Evolutionary conservation across 2,797 vertebrate species (phyloP).

Genomic region (Pteropus rufus): DNA sequence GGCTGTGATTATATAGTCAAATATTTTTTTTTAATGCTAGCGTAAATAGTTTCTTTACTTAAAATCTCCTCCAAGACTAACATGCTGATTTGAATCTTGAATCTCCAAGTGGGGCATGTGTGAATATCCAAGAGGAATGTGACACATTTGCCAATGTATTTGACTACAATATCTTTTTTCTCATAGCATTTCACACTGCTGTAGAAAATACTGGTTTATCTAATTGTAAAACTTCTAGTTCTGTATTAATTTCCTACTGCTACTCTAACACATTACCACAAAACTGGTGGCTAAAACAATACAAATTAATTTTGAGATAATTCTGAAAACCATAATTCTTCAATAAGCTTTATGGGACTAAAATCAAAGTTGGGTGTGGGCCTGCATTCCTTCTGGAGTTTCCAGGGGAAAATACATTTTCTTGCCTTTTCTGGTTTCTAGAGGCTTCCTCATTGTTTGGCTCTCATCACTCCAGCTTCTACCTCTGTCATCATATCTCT

Average conservation of each 20-base stretch:
- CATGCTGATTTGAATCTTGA: background rate
- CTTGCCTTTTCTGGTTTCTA: too few species aligned
- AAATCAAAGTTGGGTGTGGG: background rate
- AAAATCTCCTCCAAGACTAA: background rate
- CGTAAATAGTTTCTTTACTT: background rate
- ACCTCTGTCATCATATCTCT: background rate
- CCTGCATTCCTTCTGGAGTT: rapidly evolving
- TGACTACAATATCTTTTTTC: background rate
- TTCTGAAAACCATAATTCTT: background rate
- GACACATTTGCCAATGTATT: background rate
- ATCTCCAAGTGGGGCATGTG: background rate
- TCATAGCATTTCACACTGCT: background rate
- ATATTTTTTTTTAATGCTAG: background rate
- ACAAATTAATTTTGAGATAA: background rate
- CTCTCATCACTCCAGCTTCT: background rate
- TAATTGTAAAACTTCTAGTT: background rate
- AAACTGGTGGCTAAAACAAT: background rate
- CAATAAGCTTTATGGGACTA: background rate
- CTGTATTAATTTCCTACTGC: background rate
- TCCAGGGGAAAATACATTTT: background rate
- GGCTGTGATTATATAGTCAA: too few species aligned
- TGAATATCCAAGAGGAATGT: background rate
- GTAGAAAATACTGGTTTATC: background rate
- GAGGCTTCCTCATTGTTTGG: background rate
- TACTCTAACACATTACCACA: background rate